Evolutionary conservation across 2,797 vertebrate genomes (phyloP).

Genomic region (Falco naumanni): DNA sequence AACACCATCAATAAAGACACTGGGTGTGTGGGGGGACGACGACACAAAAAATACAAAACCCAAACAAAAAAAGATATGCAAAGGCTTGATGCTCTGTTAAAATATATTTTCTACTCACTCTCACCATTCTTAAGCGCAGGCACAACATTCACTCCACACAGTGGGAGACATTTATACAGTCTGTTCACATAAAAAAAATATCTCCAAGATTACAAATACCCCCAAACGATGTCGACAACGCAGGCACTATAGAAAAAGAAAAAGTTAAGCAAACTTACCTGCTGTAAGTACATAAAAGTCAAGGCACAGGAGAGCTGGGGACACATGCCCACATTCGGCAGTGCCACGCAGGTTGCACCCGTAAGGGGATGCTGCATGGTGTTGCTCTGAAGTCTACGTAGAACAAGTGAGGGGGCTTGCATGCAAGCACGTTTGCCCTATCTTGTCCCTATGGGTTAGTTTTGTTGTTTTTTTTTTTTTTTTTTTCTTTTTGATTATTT

Average conservation of each 20-base stretch:
- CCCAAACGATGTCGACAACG: slow-evolving; percentile 45
- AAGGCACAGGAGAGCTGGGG: slow-evolving; percentile 96
- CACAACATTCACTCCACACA: not conserved
- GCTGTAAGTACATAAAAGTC: slow-evolving; percentile 99
- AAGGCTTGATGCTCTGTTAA: not conserved
- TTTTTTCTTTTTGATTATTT: slow-evolving; percentile 60
- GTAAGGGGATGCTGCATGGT: slow-evolving; percentile 94
- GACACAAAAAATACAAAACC: not conserved
- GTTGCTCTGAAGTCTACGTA: slow-evolving; percentile 82
- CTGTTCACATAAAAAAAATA: slow-evolving; percentile 43
- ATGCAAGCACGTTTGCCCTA: slow-evolving; percentile 77
- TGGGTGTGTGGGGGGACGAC: not conserved
- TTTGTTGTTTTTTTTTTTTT: not conserved
- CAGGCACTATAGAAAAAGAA: slow-evolving; percentile 25
- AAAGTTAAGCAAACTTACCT: slow-evolving; percentile 85
- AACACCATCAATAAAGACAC: not conserved
- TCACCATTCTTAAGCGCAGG: slow-evolving; percentile 21
- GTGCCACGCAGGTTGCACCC: slow-evolving; percentile 94
- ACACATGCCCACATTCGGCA: slow-evolving; percentile 94
- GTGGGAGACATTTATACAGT: slow-evolving; percentile 32
- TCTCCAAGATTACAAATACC: slow-evolving; percentile 15
- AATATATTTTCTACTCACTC: slow-evolving; percentile 35
- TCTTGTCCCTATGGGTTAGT: slow-evolving; percentile 69
- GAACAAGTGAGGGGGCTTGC: slow-evolving; percentile 81
- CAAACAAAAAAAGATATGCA: not conserved